Percentiles rank a stretch among this genome's conserved stretches.
These are phyloP conservation scores for Sycobia sp. DNA, from an alignment of 1,140 invertebrate genomes.

Conservation along the genomic window DNA sequence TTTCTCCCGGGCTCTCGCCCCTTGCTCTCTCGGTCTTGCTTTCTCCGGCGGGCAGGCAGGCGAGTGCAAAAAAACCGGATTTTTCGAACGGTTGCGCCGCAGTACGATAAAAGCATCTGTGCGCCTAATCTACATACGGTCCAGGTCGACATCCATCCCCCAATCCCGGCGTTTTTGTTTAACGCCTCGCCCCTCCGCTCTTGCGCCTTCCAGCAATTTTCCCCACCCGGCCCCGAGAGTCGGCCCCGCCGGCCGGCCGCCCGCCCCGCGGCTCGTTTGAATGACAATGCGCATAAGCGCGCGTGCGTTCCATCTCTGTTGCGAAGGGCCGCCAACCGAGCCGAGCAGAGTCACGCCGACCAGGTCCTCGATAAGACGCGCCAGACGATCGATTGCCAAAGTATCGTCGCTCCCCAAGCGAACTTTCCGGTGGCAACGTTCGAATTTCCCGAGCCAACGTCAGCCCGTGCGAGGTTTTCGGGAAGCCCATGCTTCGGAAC, in stretches of 20 bases:
- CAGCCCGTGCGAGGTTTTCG: too few relatives aligned
- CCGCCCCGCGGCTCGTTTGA: slow-evolving; percentile 48
- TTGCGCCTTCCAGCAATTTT: not conserved
- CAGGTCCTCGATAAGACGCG: slow-evolving; percentile 19
- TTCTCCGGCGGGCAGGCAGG: too few relatives aligned
- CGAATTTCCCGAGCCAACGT: too few relatives aligned
- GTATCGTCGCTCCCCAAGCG: too few relatives aligned
- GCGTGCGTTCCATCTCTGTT: too few relatives aligned
- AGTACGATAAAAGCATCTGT: slow-evolving; percentile 52
- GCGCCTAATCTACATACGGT: slow-evolving; percentile 59
- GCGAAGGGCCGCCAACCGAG: slow-evolving; percentile 6
- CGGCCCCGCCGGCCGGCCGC: slow-evolving; percentile 49
- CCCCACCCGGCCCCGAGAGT: slow-evolving; percentile 27
- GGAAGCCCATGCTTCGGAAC: too few relatives aligned
- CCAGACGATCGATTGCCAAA: too few relatives aligned
- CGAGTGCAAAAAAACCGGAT: slow-evolving; percentile 51
- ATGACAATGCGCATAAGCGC: slow-evolving; percentile 57
- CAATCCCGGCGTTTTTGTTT: slow-evolving; percentile 45
- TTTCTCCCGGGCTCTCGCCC: not conserved
- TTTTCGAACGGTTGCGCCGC: slow-evolving; percentile 47
- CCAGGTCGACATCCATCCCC: slow-evolving; percentile 49
- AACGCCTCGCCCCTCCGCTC: slow-evolving; percentile 30
- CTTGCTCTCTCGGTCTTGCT: not conserved
- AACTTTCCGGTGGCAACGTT: too few relatives aligned
- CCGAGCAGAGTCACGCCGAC: slow-evolving; percentile 1